A percentile compares a stretch with the other conserved stretches of the same genome.
These are phyloP conservation scores for Hippocampus barbouri DNA, from an alignment of 2,113 vertebrate species.

Conservation along the genomic window DNA sequence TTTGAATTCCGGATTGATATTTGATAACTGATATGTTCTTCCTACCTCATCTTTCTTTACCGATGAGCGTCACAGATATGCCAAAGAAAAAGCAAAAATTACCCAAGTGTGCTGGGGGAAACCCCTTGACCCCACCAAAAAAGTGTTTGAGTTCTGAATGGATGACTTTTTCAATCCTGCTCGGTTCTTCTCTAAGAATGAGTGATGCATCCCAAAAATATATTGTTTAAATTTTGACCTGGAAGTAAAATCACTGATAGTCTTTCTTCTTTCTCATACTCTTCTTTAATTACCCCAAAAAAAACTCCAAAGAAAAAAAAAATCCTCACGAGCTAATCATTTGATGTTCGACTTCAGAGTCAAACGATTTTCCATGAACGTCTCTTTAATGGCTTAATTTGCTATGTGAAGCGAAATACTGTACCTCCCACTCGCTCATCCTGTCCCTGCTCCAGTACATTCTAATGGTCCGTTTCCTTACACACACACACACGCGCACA, in stretches of 20 bases:
- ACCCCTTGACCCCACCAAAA: no score
- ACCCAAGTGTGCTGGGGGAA: not conserved
- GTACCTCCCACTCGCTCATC: constrained; percentile 63
- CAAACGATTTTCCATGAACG: constrained; percentile 13
- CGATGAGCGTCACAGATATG: no score
- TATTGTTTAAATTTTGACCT: no score
- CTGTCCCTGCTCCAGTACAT: constrained; percentile 48
- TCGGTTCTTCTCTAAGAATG: not conserved
- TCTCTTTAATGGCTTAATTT: constrained; percentile 55
- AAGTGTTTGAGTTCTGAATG: not conserved
- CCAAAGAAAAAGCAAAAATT: no score
- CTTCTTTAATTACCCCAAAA: not conserved
- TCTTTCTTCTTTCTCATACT: not conserved
- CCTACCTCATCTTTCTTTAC: not conserved
- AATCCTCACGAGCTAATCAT: not conserved
- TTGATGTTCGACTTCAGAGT: not conserved
- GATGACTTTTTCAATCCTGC: not conserved
- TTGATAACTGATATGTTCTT: not conserved
- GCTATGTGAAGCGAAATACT: constrained; percentile 55
- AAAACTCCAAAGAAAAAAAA: not conserved
- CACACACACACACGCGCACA: constrained; percentile 37
- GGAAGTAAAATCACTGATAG: no score
- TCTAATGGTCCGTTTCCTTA: constrained; percentile 60
- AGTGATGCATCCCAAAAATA: no score
- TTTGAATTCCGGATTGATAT: not conserved